Base-by-base conservation (phyloP, 2,888 invertebrate species). In the Coremacera marginata region DNA sequence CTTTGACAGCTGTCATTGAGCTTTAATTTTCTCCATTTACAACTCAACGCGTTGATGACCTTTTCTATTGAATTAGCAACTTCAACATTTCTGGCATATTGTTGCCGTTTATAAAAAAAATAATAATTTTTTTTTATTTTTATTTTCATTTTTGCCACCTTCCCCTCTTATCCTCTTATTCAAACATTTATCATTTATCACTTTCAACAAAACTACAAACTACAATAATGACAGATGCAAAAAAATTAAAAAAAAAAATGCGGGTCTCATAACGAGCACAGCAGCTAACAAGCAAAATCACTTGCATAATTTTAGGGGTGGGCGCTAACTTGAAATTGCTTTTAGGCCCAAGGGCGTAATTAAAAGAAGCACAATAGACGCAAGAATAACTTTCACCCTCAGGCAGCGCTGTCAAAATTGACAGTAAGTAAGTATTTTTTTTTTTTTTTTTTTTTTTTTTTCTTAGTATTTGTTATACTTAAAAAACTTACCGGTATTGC, bases 401-500 rank as follows among this genome's bases (percentile, higher is more conserved):
- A 5, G 22, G 19, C 8, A 7, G 7, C 5, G 22, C 37, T 44
- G 37, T 37, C 65, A 65, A n/a, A 65, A 65, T 65, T 65, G 65
- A 65, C 65, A 65, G n/a, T n/a, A n/a, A n/a, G n/a, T n/a, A n/a
- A n/a, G n/a, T n/a, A 65, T 37, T 14, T 14, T 67, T 37, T 67
- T 55, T 22, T 55, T 55, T 22, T 19, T 55, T 22, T 2, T 7
- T 3, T 19, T 9, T 22, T 55, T 19, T 55, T 55, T 22, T 19
- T 4, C 7, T 55, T 5, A 1, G n/a, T 16, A n/a, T 5, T 16
- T 55, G 8, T 16, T n/a, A 31, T 9, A n/a, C 4, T 19, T 55
- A 5, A 34, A 49, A 34, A 44, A 88, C 89, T 89, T 79, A 89
- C 89, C 88, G 89, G 89, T 85, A 89, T 88, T 76, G 89, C 87